Evolutionary conservation across 2,888 invertebrate genomes (phyloP).

Genomic region (Drosophila imparisetae): DNA sequence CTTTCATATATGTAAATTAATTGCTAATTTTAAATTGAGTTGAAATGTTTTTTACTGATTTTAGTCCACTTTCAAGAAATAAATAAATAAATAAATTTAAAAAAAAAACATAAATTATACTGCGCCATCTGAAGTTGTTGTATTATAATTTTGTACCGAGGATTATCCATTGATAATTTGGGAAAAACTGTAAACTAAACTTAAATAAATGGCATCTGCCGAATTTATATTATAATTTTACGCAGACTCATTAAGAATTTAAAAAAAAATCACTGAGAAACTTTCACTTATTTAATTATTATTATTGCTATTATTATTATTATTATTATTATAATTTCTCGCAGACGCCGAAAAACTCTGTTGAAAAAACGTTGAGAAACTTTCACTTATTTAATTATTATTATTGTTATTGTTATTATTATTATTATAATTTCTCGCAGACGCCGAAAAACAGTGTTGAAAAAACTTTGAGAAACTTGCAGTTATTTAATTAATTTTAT

Average conservation of each 20-base stretch:
- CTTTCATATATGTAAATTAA: not conserved
- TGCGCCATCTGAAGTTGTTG: not conserved
- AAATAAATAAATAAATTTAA: too few relatives aligned
- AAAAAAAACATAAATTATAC: too few relatives aligned
- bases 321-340: too few relatives aligned
- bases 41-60: too few relatives aligned
- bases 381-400: too few relatives aligned
- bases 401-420: too few relatives aligned
- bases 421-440: not conserved
- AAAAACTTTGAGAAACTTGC: not conserved
- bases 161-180: not conserved
- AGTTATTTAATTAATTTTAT: not conserved
- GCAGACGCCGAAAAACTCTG: too few relatives aligned
- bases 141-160: not conserved
- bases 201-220: not conserved
- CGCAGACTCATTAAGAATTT: too few relatives aligned
- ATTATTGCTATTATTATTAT: too few relatives aligned
- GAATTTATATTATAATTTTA: not conserved
- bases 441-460: fast-evolving
- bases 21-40: not conserved
- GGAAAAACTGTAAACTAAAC: not conserved
- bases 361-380: too few relatives aligned
- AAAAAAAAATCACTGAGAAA: too few relatives aligned
- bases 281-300: too few relatives aligned
- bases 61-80: not conserved